Percentiles rank a stretch among this genome's conserved stretches.
These are phyloP conservation scores for fruit fly (Drosophila melanogaster) DNA, from an alignment of 1,140 invertebrate genomes.

Conservation along the genomic window Release_6_plus_ISO1_MT NT_037436.4:13337001-13337500, in stretches of 20 bases:
- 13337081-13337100: too few species aligned
- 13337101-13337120: too few species aligned
- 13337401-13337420: conserved; percentile 34
- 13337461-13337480: conserved; percentile 69
- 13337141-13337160: too few species aligned
- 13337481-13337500: conserved; percentile 76
- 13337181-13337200: too few species aligned
- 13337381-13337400: conserved; percentile 2
- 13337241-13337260: too few species aligned
- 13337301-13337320: background rate
- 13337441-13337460: conserved; percentile 77
- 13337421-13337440: conserved; percentile 78
- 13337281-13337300: background rate
- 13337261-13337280: background rate
- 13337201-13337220: too few species aligned
- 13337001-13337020: conserved; percentile 3
- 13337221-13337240: too few species aligned
- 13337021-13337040: background rate
- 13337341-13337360: background rate
- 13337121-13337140: too few species aligned
- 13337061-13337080: background rate
- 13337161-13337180: too few species aligned
- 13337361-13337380: conserved; percentile 23
- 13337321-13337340: background rate
- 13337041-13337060: background rate